These are phyloP conservation scores for Euplagia quadripunctaria DNA, from an alignment of 2,888 invertebrate species.

Conservation along the genomic window DNA sequence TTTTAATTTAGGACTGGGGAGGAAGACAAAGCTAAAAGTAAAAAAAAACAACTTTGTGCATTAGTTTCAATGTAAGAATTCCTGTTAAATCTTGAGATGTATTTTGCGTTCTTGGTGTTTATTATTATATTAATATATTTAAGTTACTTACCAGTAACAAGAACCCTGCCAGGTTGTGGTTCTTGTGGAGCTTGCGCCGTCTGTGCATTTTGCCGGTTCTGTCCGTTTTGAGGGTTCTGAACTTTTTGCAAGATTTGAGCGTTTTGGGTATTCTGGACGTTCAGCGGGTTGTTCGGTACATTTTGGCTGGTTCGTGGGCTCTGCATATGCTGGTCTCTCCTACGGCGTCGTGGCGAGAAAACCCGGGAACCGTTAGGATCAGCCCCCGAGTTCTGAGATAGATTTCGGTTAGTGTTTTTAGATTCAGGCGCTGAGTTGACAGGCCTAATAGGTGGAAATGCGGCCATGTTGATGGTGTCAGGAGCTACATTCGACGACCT, in stretches of 20 bases:
- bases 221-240: constrained; percentile 1
- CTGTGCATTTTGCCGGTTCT: constrained; percentile 6
- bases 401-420: neutral
- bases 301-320: neutral
- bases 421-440: constrained; percentile 10
- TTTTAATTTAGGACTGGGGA: no score
- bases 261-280: constrained; percentile 6
- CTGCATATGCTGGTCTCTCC: neutral
- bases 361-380: neutral
- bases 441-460: neutral
- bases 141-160: constrained; percentile 55
- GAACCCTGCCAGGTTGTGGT: constrained; percentile 19
- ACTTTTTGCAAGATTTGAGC: neutral
- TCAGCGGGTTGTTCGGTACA: neutral
- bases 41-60: no score
- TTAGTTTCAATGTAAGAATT: no score
- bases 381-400: neutral
- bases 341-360: constrained; percentile 14
- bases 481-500: neutral
- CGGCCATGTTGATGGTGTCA: neutral
- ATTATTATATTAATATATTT: neutral
- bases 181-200: neutral
- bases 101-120: no score
- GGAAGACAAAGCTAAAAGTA: no score
- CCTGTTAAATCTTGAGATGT: no score